A percentile compares a stretch with the other conserved stretches of the same genome.
These are phyloP conservation scores for Listronotus oregonensis DNA, from an alignment of 1,140 invertebrate species.

Conservation along the genomic window DNA sequence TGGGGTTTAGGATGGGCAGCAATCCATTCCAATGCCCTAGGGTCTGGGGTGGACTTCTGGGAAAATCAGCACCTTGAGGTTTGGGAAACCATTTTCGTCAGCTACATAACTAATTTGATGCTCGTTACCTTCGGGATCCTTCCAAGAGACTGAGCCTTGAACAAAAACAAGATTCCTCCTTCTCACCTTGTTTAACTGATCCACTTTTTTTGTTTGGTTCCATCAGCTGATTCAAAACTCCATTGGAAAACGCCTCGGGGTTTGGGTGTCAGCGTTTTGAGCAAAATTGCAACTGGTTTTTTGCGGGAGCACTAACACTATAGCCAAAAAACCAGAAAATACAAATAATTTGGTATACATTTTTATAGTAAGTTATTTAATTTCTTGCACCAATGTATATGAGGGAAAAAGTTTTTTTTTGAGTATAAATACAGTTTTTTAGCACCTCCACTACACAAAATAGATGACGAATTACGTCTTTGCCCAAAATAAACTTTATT, in stretches of 20 bases:
- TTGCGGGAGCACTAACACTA: background rate
- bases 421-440: too few relatives aligned
- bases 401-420: too few relatives aligned
- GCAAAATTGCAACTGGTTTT: constrained; percentile 11
- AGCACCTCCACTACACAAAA: too few relatives aligned
- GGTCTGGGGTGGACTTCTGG: background rate
- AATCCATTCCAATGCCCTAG: background rate
- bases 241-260: constrained; percentile 20
- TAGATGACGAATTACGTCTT: too few relatives aligned
- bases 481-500: too few relatives aligned
- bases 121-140: background rate
- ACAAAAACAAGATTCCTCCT: background rate
- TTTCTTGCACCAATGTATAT: background rate
- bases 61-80: background rate
- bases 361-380: constrained; percentile 1
- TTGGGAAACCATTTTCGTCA: too few relatives aligned
- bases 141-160: background rate
- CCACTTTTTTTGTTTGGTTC: constrained; percentile 20
- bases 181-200: background rate
- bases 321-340: constrained; percentile 10
- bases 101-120: background rate
- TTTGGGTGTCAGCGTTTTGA: constrained; percentile 8
- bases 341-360: constrained; percentile 5
- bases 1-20: background rate
- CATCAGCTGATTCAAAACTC: constrained; percentile 18